Evolutionary conservation across 2,888 invertebrate genomes (phyloP), one percentile per base, ranked within the genome.

Genomic region (Azorinus chamasolen): DNA sequence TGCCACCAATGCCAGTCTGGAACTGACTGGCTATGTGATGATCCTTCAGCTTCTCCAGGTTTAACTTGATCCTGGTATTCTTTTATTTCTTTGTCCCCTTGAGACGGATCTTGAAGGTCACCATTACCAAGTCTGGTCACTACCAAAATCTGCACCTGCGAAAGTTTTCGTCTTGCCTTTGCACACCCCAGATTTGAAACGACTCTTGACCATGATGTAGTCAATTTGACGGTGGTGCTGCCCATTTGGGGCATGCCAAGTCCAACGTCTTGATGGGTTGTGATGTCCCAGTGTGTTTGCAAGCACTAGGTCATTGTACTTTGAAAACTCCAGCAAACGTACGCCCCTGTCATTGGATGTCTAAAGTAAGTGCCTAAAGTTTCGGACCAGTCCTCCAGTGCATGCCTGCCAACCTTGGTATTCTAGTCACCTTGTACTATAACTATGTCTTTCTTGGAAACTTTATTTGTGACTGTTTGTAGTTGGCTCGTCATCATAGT

Each of bases 381-480:
- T 2, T 50, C 69, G 25, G 25, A 20, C 77, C 58, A 80, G 55
- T 68, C 41, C n/a, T n/a, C n/a, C 37, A 69, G 57, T 39, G 72
- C 59, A 51, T 77, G 58, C 43, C n/a, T n/a, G n/a, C n/a, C 57
- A 14, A 24, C 68, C 62, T 39, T 77, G 70, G 83, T 68, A 48
- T 80, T 77, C 72, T 71, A 80, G 55, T 72, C 74, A 6, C 66
- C 71, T 68, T 75, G 74, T 48, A 77, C 55, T 14, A 77, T 51
- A 10, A 71, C 45, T 24, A 73, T 59, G 58, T 79, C 79, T 55
- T 74, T 72, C 57, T 76, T 82, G n/a, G n/a, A n/a, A n/a, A n/a
- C n/a, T n/a, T n/a, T n/a, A n/a, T n/a, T n/a, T n/a, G n/a, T n/a
- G n/a, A n/a, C n/a, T 45, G 51, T 43, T 50, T 79, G 70, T 4